Conservation (phyloP, 2,888 invertebrate species). For the Rhingia campestris region DNA sequence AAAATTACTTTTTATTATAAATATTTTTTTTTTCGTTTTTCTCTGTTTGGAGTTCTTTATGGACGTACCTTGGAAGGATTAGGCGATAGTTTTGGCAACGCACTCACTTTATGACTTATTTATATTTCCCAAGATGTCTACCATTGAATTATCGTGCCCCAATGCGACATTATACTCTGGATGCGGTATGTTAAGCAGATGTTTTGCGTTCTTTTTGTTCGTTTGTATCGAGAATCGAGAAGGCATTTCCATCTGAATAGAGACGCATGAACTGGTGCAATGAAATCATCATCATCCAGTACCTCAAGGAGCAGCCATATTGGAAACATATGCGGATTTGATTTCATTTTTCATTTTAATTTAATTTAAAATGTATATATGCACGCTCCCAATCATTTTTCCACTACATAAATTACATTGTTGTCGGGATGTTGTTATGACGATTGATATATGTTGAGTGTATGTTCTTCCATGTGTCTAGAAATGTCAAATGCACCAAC, state of each 20-base stretch:
- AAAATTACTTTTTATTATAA: slow-evolving; percentile 46
- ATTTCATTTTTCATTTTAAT: slow-evolving; percentile 27
- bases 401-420: slow-evolving; percentile 68
- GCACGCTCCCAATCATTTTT: slow-evolving; percentile 53
- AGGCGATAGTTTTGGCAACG: slow-evolving; percentile 66
- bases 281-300: slow-evolving; percentile 42
- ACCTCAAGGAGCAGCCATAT: slow-evolving; percentile 42
- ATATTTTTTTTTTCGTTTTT: slow-evolving; percentile 26
- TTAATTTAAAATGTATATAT: slow-evolving; percentile 65
- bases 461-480: slow-evolving; percentile 52
- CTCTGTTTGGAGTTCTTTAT: slow-evolving; percentile 22
- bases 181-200: slow-evolving; percentile 66
- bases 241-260: slow-evolving; percentile 62
- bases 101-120: slow-evolving; percentile 58
- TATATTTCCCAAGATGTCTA: slow-evolving; percentile 53
- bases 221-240: slow-evolving; percentile 11
- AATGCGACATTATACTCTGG: slow-evolving; percentile 39
- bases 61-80: slow-evolving; percentile 54
- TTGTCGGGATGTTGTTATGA: slow-evolving; percentile 59
- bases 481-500: slow-evolving; percentile 3
- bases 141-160: slow-evolving; percentile 60
- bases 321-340: slow-evolving; percentile 66
- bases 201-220: slow-evolving; percentile 31
- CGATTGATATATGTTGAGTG: slow-evolving; percentile 65
- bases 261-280: slow-evolving; percentile 52